Evolutionary conservation across 2,113 vertebrate genomes (phyloP).

Genomic region (Pituophis catenifer): DNA sequence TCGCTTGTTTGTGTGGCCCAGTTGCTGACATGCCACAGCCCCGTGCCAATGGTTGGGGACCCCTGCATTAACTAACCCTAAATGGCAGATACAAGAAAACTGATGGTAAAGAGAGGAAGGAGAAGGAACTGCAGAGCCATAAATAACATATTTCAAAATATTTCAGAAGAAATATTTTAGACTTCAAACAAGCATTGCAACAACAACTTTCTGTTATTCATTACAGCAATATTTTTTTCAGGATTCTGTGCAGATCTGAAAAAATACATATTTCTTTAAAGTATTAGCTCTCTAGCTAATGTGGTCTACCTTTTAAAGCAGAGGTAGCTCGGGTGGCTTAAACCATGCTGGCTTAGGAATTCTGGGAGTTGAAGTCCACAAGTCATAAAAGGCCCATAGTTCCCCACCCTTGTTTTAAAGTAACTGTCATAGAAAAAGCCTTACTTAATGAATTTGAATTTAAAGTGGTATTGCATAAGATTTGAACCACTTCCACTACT

Average conservation of each 20-base stretch:
- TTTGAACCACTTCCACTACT: not conserved
- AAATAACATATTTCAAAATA: not conserved
- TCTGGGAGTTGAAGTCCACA: too few species aligned
- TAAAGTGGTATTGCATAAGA: not conserved
- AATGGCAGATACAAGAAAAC: not conserved
- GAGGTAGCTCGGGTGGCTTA: too few species aligned
- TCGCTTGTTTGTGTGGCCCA: too few species aligned
- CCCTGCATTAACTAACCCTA: not conserved
- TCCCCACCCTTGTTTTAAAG: too few species aligned
- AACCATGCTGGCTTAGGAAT: too few species aligned
- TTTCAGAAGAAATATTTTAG: not conserved
- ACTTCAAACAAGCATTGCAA: not conserved
- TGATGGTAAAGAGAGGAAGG: not conserved
- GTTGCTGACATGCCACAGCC: too few species aligned
- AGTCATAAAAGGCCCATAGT: too few species aligned
- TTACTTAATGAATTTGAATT: not conserved
- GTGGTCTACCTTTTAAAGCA: not conserved
- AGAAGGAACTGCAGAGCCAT: not conserved
- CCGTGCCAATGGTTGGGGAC: too few species aligned
- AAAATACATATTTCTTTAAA: not conserved
- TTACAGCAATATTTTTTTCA: not conserved
- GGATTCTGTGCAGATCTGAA: not conserved
- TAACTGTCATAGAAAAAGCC: not conserved
- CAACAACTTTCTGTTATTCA: not conserved
- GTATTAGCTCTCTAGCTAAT: not conserved